These are phyloP conservation scores for Parapsyche elsis DNA, from an alignment of 1,140 invertebrate genomes.

Conservation along the genomic window DNA sequence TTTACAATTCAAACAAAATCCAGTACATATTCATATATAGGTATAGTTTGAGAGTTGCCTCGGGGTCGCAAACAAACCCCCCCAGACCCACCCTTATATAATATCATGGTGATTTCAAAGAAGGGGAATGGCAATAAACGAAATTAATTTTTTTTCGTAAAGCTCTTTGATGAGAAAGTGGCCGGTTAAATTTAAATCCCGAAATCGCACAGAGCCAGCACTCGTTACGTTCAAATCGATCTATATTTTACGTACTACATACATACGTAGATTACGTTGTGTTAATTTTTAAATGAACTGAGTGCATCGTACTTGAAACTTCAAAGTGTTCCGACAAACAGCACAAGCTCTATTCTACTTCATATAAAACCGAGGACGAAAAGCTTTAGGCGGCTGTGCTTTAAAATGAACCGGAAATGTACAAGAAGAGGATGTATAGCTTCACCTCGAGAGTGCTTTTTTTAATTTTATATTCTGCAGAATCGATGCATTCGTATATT, in stretches of 20 bases:
- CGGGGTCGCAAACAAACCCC: too few relatives aligned
- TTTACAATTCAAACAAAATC: background rate
- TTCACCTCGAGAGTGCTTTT: too few relatives aligned
- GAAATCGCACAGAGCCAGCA: too few relatives aligned
- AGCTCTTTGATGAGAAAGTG: background rate
- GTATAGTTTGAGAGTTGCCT: background rate
- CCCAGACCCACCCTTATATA: background rate
- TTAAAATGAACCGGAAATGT: too few relatives aligned
- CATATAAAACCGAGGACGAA: conserved; percentile 8
- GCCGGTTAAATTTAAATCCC: too few relatives aligned
- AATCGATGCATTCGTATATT: too few relatives aligned
- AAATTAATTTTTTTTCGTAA: background rate
- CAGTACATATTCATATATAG: background rate
- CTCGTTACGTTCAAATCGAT: too few relatives aligned
- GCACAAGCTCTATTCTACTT: background rate
- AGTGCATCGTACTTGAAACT: background rate
- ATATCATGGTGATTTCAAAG: background rate
- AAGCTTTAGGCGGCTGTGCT: conserved; percentile 35
- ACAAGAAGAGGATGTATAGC: too few relatives aligned
- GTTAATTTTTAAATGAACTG: background rate
- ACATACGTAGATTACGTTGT: too few relatives aligned
- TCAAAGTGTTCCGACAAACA: background rate
- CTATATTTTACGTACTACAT: too few relatives aligned
- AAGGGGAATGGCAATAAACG: background rate
- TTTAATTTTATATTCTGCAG: too few relatives aligned